Conservation (phyloP, 2,113 vertebrate species). For the Myotis brandtii region DNA sequence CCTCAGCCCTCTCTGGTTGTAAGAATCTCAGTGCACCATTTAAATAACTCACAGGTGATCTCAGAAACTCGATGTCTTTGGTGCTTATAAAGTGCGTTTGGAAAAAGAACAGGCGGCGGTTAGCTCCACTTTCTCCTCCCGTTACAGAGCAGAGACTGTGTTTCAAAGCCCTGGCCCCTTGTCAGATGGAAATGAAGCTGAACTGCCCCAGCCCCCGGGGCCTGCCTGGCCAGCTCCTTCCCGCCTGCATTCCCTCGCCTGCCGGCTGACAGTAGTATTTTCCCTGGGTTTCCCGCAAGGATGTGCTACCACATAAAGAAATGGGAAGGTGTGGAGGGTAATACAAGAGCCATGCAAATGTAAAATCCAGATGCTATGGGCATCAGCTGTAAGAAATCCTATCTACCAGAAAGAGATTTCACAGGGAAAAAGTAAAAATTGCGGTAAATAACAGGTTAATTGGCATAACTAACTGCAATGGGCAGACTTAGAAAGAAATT, state of each 20-base stretch:
- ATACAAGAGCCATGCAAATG: neutral
- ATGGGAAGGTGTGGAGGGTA: neutral
- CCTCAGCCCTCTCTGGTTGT: neutral
- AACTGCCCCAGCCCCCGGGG: neutral
- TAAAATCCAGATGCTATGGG: neutral
- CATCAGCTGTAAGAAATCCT: neutral
- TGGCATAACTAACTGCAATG: fast-evolving
- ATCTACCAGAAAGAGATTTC: neutral
- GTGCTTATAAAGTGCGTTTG: neutral
- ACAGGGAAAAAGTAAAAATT: neutral
- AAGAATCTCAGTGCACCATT: neutral
- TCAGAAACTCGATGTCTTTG: neutral
- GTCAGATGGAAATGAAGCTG: neutral
- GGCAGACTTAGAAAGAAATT: neutral
- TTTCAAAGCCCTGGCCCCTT: fast-evolving
- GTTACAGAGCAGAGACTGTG: neutral
- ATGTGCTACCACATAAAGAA: neutral
- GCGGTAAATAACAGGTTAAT: neutral
- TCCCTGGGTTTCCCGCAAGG: neutral
- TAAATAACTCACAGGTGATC: neutral
- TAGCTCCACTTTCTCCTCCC: neutral
- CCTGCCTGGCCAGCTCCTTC: no score
- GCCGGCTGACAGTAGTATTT: neutral
- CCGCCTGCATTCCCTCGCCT: neutral
- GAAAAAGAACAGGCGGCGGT: neutral